A percentile compares a stretch with the other conserved stretches of the same genome.
These are phyloP conservation scores for Philotrypesis tridentata DNA, from an alignment of 1,140 invertebrate genomes.

Conservation along the genomic window DNA sequence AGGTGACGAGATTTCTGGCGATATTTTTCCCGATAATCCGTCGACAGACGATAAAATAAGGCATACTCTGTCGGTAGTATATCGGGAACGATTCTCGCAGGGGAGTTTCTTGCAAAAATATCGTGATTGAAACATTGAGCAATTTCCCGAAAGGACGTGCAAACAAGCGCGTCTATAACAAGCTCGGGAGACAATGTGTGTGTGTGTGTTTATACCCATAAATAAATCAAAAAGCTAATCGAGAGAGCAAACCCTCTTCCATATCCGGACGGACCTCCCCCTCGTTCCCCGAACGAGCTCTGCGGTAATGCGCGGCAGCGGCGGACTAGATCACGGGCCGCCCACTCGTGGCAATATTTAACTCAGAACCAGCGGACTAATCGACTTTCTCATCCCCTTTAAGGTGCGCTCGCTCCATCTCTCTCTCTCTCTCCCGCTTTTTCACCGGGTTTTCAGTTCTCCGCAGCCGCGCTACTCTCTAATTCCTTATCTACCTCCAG, in stretches of 20 bases:
- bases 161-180: neutral
- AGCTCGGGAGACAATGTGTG: neutral
- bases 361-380: neutral
- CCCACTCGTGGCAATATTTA: constrained; percentile 14
- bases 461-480: neutral
- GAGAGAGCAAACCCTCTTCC: neutral
- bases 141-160: neutral
- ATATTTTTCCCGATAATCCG: too few species aligned
- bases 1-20: too few species aligned
- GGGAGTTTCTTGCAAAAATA: too few species aligned
- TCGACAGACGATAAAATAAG: too few species aligned
- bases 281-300: neutral
- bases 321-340: too few species aligned
- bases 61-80: too few species aligned
- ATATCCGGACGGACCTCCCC: neutral
- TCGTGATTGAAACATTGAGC: neutral
- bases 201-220: too few species aligned
- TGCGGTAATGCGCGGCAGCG: too few species aligned
- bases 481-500: constrained; percentile 28
- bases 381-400: constrained; percentile 32
- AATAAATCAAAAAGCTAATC: constrained; percentile 29
- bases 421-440: neutral
- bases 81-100: too few species aligned
- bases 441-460: constrained; percentile 3
- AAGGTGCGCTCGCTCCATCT: neutral